These are phyloP conservation scores for Caloenas nicobarica DNA, from an alignment of 2,113 vertebrate genomes.

Conservation along the genomic window DNA sequence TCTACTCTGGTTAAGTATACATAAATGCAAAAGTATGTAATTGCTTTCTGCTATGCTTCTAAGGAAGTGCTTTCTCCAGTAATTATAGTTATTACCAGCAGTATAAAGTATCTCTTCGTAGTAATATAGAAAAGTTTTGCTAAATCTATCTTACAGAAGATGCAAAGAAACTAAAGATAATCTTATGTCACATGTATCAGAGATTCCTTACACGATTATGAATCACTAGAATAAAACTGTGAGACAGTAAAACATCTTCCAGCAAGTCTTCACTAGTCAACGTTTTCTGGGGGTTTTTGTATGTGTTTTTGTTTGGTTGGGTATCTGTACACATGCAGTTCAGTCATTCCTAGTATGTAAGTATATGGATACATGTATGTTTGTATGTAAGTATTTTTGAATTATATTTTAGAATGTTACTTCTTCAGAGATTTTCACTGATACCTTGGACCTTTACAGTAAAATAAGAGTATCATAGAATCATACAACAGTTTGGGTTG, in stretches of 20 bases:
- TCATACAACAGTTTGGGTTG: too few relatives aligned
- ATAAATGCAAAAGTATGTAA: not conserved
- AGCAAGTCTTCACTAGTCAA: not conserved
- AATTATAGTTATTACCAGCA: not conserved
- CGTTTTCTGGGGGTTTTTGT: not conserved
- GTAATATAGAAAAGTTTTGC: not conserved
- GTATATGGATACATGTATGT: not conserved
- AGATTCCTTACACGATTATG: not conserved
- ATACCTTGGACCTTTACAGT: not conserved
- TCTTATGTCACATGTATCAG: not conserved
- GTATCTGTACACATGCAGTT: not conserved
- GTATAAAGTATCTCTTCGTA: not conserved
- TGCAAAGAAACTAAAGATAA: not conserved
- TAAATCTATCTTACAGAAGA: not conserved
- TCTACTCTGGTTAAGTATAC: not conserved
- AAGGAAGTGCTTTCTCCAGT: not conserved
- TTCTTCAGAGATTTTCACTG: not conserved
- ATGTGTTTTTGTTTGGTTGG: too few relatives aligned
- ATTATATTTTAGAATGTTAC: not conserved
- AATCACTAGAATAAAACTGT: not conserved
- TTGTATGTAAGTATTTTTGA: not conserved
- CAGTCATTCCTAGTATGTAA: not conserved
- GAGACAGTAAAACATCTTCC: not conserved
- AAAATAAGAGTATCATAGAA: not conserved
- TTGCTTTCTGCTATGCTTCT: not conserved